phyloP scores from a whole-genome alignment of 2,797 vertebrate genomes.

The Phrynocephalus forsythii region DNA sequence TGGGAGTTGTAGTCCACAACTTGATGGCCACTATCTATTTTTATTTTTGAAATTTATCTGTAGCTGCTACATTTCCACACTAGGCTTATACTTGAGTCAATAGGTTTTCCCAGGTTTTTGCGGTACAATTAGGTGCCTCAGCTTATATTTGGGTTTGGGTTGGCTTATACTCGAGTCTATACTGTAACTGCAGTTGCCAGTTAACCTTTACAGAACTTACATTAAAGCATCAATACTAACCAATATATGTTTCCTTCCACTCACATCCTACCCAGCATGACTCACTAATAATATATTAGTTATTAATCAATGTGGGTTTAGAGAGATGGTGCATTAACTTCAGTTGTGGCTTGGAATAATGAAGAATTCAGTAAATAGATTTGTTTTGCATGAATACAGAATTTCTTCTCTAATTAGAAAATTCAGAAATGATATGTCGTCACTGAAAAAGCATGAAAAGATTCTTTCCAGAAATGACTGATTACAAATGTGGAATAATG shows the following conservation, averaged over 20 bases:
- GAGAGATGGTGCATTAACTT: background rate
- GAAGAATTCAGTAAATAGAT: slow-evolving; percentile 23
- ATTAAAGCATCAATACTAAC: too few species aligned
- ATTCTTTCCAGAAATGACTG: slow-evolving; percentile 56
- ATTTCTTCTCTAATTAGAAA: slow-evolving; percentile 41
- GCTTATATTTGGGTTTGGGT: too few species aligned
- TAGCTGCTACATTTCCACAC: too few species aligned
- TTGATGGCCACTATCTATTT: too few species aligned
- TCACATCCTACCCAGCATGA: background rate
- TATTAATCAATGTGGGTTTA: background rate
- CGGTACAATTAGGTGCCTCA: too few species aligned
- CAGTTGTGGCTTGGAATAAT: background rate
- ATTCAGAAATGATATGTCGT: slow-evolving; percentile 34
- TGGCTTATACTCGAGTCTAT: too few species aligned
- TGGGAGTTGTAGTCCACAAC: too few species aligned
- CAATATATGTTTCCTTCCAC: background rate
- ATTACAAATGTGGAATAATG: slow-evolving; percentile 59
- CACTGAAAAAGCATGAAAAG: slow-evolving; percentile 57
- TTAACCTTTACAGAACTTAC: too few species aligned
- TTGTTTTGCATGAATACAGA: slow-evolving; percentile 34
- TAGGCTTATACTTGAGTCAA: too few species aligned
- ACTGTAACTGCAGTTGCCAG: too few species aligned
- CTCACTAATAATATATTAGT: background rate
- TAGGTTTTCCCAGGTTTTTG: too few species aligned
- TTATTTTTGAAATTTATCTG: too few species aligned